These are phyloP conservation scores for Eleutherodactylus coqui DNA, from an alignment of 2,797 vertebrate genomes.

Conservation along the genomic window DNA sequence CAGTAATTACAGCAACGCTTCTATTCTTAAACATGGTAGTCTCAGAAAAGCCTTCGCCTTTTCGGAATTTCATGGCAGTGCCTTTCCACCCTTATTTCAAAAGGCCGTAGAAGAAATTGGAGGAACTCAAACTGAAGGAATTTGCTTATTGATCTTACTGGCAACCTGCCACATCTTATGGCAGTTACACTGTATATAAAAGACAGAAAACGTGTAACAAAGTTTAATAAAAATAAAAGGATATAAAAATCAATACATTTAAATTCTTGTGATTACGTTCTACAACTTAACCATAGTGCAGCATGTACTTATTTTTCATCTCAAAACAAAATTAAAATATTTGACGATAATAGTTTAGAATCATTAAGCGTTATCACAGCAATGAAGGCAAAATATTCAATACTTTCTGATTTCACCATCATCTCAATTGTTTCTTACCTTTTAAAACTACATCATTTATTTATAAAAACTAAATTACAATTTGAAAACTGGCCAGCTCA, in stretches of 20 bases:
- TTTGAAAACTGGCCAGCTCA: slow-evolving; percentile 5
- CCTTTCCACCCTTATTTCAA: too few relatives aligned
- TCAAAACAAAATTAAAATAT: neutral
- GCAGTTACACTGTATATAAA: too few relatives aligned
- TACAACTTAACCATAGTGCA: neutral
- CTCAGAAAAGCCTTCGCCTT: too few relatives aligned
- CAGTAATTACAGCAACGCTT: too few relatives aligned
- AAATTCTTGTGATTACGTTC: neutral
- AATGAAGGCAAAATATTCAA: neutral
- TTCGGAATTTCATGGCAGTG: too few relatives aligned
- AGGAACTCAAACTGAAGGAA: too few relatives aligned
- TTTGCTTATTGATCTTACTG: too few relatives aligned
- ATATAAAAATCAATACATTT: neutral
- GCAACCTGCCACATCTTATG: too few relatives aligned
- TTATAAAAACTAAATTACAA: slow-evolving; percentile 28
- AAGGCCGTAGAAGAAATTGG: too few relatives aligned
- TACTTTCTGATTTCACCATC: neutral
- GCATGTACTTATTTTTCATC: neutral
- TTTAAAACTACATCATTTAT: slow-evolving; percentile 25
- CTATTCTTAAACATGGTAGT: too few relatives aligned
- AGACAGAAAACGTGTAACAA: neutral
- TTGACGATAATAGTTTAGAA: neutral
- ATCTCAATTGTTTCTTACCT: neutral
- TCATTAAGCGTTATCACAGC: neutral
- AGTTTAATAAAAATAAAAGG: neutral